phyloP scores from a whole-genome alignment of 2,888 invertebrate species.

The Lepidocyrtinus sp. region DNA sequence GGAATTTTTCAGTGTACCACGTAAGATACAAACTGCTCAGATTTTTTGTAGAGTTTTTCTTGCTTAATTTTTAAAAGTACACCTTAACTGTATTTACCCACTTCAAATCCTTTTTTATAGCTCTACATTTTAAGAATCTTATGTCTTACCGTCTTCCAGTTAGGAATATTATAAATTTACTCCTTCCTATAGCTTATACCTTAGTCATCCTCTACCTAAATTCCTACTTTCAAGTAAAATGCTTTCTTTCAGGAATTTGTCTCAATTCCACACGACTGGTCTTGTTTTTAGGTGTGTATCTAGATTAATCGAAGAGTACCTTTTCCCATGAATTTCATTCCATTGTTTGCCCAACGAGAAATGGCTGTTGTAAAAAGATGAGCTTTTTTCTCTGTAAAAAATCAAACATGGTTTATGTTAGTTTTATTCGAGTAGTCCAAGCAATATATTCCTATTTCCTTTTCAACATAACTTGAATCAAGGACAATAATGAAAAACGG shows the following conservation, averaged over 20 bases:
- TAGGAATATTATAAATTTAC: too few species aligned
- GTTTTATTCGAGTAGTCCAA: constrained; percentile 31
- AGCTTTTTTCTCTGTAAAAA: constrained; percentile 17
- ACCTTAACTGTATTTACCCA: too few species aligned
- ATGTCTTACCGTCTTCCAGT: too few species aligned
- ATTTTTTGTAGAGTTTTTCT: too few species aligned
- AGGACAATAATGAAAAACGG: background rate
- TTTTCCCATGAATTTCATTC: constrained; percentile 8
- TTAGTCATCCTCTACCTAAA: too few species aligned
- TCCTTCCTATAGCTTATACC: too few species aligned
- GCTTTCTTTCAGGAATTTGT: constrained; percentile 39
- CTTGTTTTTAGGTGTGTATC: constrained; percentile 33
- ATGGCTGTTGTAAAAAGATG: background rate
- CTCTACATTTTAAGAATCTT: too few species aligned
- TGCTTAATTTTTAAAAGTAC: too few species aligned
- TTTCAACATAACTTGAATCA: background rate
- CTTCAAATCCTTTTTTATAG: too few species aligned
- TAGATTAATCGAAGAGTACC: background rate
- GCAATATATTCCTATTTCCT: too few species aligned
- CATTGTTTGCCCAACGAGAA: background rate
- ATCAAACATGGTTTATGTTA: constrained; percentile 6
- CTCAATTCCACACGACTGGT: constrained; percentile 53
- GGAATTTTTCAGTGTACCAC: too few species aligned
- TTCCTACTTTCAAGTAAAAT: background rate
- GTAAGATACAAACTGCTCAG: too few species aligned